These are phyloP conservation scores for Accipiter fasciatus DNA, from an alignment of 2,797 vertebrate genomes.

Conservation along the genomic window DNA sequence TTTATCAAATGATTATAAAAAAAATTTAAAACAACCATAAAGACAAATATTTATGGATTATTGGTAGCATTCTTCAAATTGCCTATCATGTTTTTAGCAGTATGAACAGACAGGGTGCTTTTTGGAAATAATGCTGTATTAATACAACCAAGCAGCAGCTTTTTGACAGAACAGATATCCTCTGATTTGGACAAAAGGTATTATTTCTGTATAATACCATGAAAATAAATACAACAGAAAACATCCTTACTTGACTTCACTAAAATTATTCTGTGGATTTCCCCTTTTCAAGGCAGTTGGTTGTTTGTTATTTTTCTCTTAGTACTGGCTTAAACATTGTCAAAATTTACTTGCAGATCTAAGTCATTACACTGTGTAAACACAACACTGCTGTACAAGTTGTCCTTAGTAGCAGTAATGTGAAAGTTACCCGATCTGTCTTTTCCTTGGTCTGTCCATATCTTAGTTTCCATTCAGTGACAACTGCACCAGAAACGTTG, in stretches of 20 bases:
- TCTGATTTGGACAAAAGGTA: not conserved
- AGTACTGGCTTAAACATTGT: not conserved
- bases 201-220: not conserved
- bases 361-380: not conserved
- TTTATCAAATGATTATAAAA: not conserved
- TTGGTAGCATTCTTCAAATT: not conserved
- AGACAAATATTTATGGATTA: not conserved
- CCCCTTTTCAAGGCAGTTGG: not conserved
- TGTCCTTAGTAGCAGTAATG: not conserved
- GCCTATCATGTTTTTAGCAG: not conserved
- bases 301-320: not conserved
- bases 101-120: not conserved
- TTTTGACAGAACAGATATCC: not conserved
- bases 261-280: not conserved
- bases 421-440: not conserved
- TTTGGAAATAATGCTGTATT: not conserved
- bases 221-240: not conserved
- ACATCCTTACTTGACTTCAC: not conserved
- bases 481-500: not conserved
- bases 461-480: not conserved
- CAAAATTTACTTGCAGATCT: not conserved
- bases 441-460: not conserved
- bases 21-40: not conserved
- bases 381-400: not conserved
- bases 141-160: not conserved